phyloP scores from a whole-genome alignment of 2,113 vertebrate species.

The Brienomyrus longianalis region DNA sequence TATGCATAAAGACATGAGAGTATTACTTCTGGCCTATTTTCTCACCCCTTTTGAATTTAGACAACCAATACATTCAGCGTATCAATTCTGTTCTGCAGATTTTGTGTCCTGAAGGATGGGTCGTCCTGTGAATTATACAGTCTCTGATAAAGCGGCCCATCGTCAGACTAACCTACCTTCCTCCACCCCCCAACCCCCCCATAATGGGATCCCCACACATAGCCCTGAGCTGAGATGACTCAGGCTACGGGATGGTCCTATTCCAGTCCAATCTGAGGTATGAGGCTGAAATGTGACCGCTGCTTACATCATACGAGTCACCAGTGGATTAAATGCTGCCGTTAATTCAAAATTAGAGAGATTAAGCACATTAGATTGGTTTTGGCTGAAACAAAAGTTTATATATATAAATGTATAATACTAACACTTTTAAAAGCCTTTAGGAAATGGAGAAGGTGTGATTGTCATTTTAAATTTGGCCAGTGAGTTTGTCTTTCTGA shows the following conservation, averaged over 20 bases:
- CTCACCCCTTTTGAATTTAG: conserved; percentile 11
- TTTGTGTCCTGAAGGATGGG: conserved; percentile 6
- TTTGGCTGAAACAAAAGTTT: not conserved
- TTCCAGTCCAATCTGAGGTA: not conserved
- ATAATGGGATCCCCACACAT: not conserved
- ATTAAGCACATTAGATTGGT: not conserved
- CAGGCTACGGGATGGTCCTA: not conserved
- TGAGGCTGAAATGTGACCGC: not conserved
- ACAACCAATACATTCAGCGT: not conserved
- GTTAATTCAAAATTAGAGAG: not conserved
- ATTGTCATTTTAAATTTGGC: not conserved
- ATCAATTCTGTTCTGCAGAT: conserved; percentile 3
- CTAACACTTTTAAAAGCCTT: not conserved
- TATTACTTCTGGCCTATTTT: conserved; percentile 1
- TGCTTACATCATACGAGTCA: not conserved
- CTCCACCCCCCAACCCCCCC: not conserved
- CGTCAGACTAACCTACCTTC: not conserved
- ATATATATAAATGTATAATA: not conserved
- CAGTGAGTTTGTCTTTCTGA: not conserved
- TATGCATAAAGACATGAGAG: not conserved
- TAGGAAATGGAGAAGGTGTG: not conserved
- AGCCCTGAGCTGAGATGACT: not conserved
- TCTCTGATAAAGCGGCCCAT: not conserved
- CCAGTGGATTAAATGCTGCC: not conserved
- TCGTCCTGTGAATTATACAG: not conserved